Evolutionary conservation across 1,140 invertebrate species (phyloP).

Genomic region (Drosophila setifemur): DNA sequence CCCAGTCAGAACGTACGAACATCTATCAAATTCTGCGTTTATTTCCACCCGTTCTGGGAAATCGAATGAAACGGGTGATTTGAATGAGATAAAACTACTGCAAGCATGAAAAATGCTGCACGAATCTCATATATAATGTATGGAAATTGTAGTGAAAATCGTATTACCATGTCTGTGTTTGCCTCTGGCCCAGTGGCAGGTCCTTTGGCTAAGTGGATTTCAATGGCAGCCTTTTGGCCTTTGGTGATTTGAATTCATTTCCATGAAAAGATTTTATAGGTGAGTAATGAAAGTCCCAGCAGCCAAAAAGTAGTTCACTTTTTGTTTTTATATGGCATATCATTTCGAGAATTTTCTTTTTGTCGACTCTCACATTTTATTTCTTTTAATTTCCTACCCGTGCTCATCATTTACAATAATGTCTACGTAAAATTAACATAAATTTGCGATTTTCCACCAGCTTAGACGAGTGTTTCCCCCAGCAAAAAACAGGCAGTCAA

Average conservation of each 20-base stretch:
- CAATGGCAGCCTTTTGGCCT: slow-evolving; percentile 48
- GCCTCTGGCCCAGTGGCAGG: slow-evolving; percentile 28
- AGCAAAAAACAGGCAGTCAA: slow-evolving; percentile 23
- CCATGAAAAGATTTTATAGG: slow-evolving; percentile 3
- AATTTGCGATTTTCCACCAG: slow-evolving; percentile 67
- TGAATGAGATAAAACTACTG: slow-evolving; percentile 48
- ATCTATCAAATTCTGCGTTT: slow-evolving; percentile 72
- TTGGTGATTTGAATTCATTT: slow-evolving; percentile 18
- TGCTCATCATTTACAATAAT: slow-evolving; percentile 72
- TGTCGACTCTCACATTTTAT: slow-evolving; percentile 53
- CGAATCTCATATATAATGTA: not conserved
- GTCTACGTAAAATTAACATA: slow-evolving; percentile 67
- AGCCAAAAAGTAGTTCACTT: not conserved
- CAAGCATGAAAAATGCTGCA: not conserved
- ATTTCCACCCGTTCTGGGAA: slow-evolving; percentile 39
- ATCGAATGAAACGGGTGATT: slow-evolving; percentile 32
- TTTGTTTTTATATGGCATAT: slow-evolving; percentile 18
- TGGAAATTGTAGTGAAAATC: slow-evolving; percentile 53
- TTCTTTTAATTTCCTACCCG: slow-evolving; percentile 66
- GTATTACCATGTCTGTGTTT: slow-evolving; percentile 50
- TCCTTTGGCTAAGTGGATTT: slow-evolving; percentile 70
- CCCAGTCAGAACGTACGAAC: slow-evolving; percentile 57
- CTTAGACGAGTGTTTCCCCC: slow-evolving; percentile 40
- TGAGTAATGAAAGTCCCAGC: not conserved
- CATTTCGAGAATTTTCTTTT: slow-evolving; percentile 31